Base-by-base conservation (phyloP, 1,140 invertebrate genomes). In the Bicyclus anynana region DNA sequence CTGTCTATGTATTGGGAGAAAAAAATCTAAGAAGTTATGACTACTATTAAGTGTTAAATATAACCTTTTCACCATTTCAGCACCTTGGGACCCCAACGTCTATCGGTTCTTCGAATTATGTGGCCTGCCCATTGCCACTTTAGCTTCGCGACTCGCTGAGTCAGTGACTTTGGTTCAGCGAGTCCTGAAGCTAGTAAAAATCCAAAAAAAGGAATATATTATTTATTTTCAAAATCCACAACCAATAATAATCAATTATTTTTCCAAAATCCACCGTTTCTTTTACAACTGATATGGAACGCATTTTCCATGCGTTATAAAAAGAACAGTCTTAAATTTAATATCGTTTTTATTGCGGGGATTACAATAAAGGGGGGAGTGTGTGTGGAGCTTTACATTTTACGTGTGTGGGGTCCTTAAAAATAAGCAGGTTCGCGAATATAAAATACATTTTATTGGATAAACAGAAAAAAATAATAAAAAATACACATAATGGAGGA, bases 241-340 rank as follows among this genome's bases (percentile, higher is more conserved):
- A 3, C n/a, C 29, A 12, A 12, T 33, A 12, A 14, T 2, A 16
- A 16, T 5, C 16, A 10, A 47, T 26, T 20, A 26, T 27, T 20
- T 27, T 27, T 6, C 17, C n/a, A 26, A 76, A 81, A 84, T 73
- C 78, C 69, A 73, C 76, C 73, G 69, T 77, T 82, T 80, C 67
- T 85, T 80, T 85, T 77, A 84, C 76, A 78, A 77, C 77, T 74
- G 77, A 79, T 82, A 86, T 80, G 74, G 78, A 84, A 82, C 67
- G 67, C 73, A 65, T 84, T 80, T 81, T 75, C 77, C 75, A 75
- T 83, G 64, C 67, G 59, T 62, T 67, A 75, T 71, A 77, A 71
- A 80, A 85, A 85, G 80, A 77, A 76, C 69, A 70, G 64, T 72
- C 74, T 79, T 81, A 80, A 77, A 77, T 77, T 85, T 85, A 76